phyloP scores from a whole-genome alignment of 2,113 vertebrate species.

The Tapirus terrestris region DNA sequence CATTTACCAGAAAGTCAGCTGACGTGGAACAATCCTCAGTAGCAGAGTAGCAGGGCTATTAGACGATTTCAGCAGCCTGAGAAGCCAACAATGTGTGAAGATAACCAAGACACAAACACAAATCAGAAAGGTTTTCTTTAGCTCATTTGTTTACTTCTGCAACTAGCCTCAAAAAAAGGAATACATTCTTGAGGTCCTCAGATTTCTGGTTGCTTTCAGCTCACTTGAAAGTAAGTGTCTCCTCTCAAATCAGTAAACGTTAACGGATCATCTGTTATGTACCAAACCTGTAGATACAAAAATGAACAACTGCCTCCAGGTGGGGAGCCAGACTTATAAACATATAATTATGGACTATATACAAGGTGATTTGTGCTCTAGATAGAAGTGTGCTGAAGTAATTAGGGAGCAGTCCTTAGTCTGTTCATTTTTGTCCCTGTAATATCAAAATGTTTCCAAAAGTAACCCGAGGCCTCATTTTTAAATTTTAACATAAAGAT shows the following conservation, averaged over 20 bases:
- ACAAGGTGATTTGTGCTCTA: not conserved
- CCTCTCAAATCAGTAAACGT: not conserved
- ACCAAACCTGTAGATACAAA: not conserved
- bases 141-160: not conserved
- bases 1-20: not conserved
- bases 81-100: not conserved
- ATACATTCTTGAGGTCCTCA: not conserved
- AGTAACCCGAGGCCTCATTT: not conserved
- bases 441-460: not conserved
- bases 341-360: not conserved
- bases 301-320: not conserved
- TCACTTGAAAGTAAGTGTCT: not conserved
- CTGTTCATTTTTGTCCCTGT: not conserved
- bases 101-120: not conserved
- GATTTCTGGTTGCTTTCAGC: not conserved
- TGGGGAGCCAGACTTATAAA: not conserved
- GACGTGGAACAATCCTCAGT: not conserved
- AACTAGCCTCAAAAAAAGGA: conserved; percentile 1
- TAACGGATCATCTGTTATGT: not conserved
- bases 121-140: not conserved
- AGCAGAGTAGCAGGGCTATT: not conserved
- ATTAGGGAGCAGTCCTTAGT: not conserved
- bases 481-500: not conserved
- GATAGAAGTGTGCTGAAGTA: not conserved
- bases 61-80: not conserved